phyloP scores from a whole-genome alignment of 1,140 invertebrate species.

The Harpegnathos saltator region DNA sequence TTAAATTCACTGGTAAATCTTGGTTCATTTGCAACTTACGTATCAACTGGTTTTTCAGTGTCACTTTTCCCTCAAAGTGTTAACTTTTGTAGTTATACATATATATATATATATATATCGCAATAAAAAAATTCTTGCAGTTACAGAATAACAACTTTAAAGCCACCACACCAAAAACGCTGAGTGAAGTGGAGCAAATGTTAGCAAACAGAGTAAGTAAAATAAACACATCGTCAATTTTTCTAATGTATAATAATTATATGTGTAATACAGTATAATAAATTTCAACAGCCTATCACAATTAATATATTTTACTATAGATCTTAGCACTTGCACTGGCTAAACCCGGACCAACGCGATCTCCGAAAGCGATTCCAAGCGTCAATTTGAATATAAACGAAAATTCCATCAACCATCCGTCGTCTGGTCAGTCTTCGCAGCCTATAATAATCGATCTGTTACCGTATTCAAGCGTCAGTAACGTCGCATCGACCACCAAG shows the following conservation, averaged over 20 bases:
- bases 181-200: constrained; percentile 82
- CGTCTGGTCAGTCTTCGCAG: constrained; percentile 39
- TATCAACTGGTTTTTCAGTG: background rate
- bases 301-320: constrained; percentile 60
- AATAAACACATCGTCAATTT: background rate
- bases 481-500: constrained; percentile 12
- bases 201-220: constrained; percentile 82
- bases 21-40: background rate
- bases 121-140: constrained; percentile 59
- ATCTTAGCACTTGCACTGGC: constrained; percentile 81
- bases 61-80: background rate
- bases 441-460: constrained; percentile 79
- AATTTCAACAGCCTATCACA: background rate
- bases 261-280: background rate
- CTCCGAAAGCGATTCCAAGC: constrained; percentile 81
- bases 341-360: constrained; percentile 77
- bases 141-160: constrained; percentile 75
- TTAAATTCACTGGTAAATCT: constrained; percentile 83
- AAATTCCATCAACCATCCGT: constrained; percentile 69
- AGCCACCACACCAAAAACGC: constrained; percentile 79
- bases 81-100: too few relatives aligned
- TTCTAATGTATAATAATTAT: background rate
- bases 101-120: background rate
- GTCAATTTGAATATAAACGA: constrained; percentile 68
- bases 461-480: constrained; percentile 20